Evolutionary conservation across 92 coral and sea anemone genomes (phyloP), one percentile per base, ranked within the genome.

Genomic region (Porites cylindrica): DNA sequence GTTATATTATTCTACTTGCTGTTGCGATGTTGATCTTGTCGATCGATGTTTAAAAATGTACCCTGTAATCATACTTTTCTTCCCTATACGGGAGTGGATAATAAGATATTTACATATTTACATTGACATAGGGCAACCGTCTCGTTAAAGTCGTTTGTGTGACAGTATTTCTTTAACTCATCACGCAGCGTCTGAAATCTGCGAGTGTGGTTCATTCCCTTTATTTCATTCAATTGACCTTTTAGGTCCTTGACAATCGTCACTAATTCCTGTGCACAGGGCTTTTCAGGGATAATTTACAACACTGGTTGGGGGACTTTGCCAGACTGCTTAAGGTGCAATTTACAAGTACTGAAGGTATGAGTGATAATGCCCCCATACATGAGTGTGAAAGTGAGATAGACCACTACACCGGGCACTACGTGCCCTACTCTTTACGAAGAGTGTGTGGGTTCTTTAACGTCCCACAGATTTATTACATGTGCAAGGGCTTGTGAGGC

Each of bases 151-250:
- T 82, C 87, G 87, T 71, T 68, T 2, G 79, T 72, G 78, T 82
- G 87, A 82, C 87, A 54, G 43, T 82, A 82, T 10, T 70, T 24
- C 58, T 82, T 82, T 10, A 82, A 70, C 24, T 82, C 87, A 43
- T 82, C 87, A 23, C 87, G 79, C 79, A 82, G 16, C 6, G 13
- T 53, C 1, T 58, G 61, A 51, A 70, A 82, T 3, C 66, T 26
- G 11, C 87, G 89, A 29, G 19, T 62, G 86, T 84, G 86, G 89
- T 61, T 70, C 76, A 21, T 69, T 82, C 72, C 80, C 24, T 76
- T 76, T 0, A 76, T 4, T 11, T 29, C 21, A 76, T 19, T 76
- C 1, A 75, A 2, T 23, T 75, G 47, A 1, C 79, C 67, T 75
- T 75, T 56, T 38, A 75, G 8, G 4, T 76, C 66, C 17, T 81